These are phyloP conservation scores for Sylvia atricapilla DNA, from an alignment of 2,113 vertebrate genomes.

Conservation along the genomic window DNA sequence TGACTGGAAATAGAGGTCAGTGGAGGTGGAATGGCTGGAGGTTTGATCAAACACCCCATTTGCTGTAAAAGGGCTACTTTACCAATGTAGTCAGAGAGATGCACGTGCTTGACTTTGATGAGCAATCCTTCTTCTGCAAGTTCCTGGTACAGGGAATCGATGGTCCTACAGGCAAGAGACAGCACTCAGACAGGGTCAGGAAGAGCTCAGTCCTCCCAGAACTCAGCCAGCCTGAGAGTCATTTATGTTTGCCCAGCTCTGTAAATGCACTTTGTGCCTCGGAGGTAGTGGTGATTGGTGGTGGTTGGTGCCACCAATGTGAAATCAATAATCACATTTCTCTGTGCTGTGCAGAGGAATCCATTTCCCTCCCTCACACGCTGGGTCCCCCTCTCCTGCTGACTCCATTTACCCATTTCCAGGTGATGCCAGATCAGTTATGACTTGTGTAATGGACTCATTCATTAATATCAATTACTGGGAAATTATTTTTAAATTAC, in stretches of 20 bases:
- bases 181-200: neutral
- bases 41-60: neutral
- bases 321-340: neutral
- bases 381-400: neutral
- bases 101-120: slow-evolving; percentile 72
- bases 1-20: neutral
- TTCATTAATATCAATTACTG: slow-evolving; percentile 48
- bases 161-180: slow-evolving; percentile 68
- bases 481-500: slow-evolving; percentile 47
- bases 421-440: slow-evolving; percentile 29
- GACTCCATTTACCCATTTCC: neutral
- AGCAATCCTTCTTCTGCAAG: slow-evolving; percentile 79
- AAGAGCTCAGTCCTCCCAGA: neutral
- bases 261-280: neutral
- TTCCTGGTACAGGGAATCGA: slow-evolving; percentile 82
- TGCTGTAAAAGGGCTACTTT: slow-evolving; percentile 25
- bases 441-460: slow-evolving; percentile 9
- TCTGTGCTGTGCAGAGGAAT: neutral
- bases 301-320: neutral
- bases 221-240: neutral
- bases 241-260: neutral
- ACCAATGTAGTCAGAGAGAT: slow-evolving; percentile 82
- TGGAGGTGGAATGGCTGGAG: neutral
- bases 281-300: neutral
- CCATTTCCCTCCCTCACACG: neutral